phyloP scores from a whole-genome alignment of 1,140 invertebrate genomes.

The Lepidurus couesii region DNA sequence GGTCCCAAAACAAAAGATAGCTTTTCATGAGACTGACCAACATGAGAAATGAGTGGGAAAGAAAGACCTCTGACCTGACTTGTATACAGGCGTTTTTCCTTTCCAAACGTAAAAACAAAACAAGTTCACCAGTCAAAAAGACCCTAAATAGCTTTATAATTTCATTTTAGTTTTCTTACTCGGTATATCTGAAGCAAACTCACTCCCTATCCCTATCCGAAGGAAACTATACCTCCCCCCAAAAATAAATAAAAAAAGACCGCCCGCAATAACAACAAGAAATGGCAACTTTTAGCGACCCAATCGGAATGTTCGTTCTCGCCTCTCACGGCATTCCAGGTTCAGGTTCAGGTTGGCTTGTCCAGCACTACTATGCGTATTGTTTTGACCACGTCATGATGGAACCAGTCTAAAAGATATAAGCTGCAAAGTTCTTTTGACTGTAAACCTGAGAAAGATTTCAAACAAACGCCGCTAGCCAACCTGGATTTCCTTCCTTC shows the following conservation, averaged over 20 bases:
- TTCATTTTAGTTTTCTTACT: too few relatives aligned
- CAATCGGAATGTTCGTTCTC: too few relatives aligned
- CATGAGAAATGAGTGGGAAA: not conserved
- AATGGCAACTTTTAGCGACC: too few relatives aligned
- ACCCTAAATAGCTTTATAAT: not conserved
- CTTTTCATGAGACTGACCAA: constrained; percentile 11
- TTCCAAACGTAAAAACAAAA: not conserved
- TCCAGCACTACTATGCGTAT: not conserved
- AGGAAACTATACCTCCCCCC: too few relatives aligned
- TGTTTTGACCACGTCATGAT: constrained; percentile 19
- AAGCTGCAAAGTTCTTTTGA: not conserved
- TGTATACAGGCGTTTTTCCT: not conserved
- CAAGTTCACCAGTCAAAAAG: not conserved
- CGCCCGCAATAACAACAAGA: too few relatives aligned
- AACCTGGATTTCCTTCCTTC: not conserved
- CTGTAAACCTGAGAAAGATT: not conserved
- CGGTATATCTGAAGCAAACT: too few relatives aligned
- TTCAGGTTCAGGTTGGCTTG: too few relatives aligned
- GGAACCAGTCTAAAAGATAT: not conserved
- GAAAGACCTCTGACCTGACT: constrained; percentile 21
- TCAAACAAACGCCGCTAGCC: not conserved
- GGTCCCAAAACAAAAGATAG: not conserved
- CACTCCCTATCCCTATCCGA: too few relatives aligned
- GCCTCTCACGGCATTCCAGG: too few relatives aligned
- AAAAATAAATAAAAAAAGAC: too few relatives aligned